These are phyloP conservation scores for Cataglyphis albicans DNA, from an alignment of 2,888 invertebrate genomes.

Conservation along the genomic window DNA sequence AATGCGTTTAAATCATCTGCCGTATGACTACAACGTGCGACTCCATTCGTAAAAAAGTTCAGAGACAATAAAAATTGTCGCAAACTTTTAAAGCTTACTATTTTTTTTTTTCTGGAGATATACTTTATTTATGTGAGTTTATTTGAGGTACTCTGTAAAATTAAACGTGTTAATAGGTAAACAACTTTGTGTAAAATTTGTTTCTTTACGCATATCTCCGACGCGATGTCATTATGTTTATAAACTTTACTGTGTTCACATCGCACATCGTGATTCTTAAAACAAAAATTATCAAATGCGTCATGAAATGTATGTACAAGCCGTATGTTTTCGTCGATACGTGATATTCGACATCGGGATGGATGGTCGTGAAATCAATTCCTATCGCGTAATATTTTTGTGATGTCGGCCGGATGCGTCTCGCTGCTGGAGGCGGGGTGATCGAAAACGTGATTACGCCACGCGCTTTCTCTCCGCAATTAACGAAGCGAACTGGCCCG, in stretches of 20 bases:
- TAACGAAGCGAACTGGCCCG: conserved; percentile 75
- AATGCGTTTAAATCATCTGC: background rate
- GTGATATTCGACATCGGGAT: conserved; percentile 59
- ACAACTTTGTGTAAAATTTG: conserved; percentile 10
- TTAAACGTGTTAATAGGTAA: conserved; percentile 15
- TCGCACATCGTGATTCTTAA: background rate
- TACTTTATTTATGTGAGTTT: background rate
- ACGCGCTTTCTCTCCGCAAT: conserved; percentile 78
- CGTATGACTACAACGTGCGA: background rate
- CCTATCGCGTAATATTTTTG: conserved; percentile 70
- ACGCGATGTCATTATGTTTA: background rate
- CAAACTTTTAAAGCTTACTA: background rate
- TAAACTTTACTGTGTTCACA: background rate
- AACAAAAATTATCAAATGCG: conserved; percentile 58
- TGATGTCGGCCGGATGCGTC: conserved; percentile 65
- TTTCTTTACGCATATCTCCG: background rate
- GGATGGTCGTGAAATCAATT: conserved; percentile 66
- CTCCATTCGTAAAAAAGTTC: background rate
- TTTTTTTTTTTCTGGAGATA: background rate
- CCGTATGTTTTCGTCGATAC: conserved; percentile 59
- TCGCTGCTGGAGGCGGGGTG: conserved; percentile 33
- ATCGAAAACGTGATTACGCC: conserved; percentile 76
- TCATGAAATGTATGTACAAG: conserved; percentile 51
- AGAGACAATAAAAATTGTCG: background rate
- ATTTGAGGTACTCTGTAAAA: background rate